Percentiles rank a stretch among this genome's conserved stretches.
Conservation (phyloP, 2,888 invertebrate genomes). For the Scelioninae gen. 2 region DNA sequence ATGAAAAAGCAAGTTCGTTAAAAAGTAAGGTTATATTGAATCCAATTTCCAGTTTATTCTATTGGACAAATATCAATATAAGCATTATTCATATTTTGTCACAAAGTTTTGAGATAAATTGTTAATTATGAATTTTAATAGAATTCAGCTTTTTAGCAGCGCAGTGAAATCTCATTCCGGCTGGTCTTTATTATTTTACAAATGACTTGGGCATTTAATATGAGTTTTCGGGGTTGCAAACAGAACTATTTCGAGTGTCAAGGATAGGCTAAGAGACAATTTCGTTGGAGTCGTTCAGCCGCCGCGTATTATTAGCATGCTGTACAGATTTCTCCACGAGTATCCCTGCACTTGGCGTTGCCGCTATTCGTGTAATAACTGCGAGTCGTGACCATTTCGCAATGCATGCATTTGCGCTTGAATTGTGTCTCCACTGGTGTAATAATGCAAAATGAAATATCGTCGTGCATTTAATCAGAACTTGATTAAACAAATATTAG, state of each 20-base stretch:
- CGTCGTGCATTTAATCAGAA: conserved; percentile 31
- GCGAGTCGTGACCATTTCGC: conserved; percentile 50
- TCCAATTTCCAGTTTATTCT: too few species aligned
- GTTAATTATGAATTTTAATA: too few species aligned
- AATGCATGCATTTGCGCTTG: conserved; percentile 30
- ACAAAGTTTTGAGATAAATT: too few species aligned
- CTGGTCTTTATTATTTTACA: conserved; percentile 10
- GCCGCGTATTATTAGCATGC: conserved; percentile 47
- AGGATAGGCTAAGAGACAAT: conserved; percentile 36
- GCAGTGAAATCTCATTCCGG: not conserved
- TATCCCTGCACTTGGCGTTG: conserved; percentile 21
- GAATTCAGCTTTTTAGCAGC: too few species aligned
- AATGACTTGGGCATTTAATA: conserved; percentile 27
- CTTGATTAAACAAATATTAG: conserved; percentile 37
- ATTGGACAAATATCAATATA: too few species aligned
- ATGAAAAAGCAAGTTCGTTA: too few species aligned
- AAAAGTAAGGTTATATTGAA: too few species aligned
- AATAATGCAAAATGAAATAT: conserved; percentile 46
- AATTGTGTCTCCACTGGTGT: conserved; percentile 40
- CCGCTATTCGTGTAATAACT: conserved; percentile 45
- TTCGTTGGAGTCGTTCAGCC: conserved; percentile 41
- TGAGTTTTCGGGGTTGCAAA: conserved; percentile 32
- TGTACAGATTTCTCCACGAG: conserved; percentile 39
- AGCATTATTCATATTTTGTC: too few species aligned
- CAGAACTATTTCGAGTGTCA: conserved; percentile 26